phyloP scores from a whole-genome alignment of 2,113 vertebrate species.

The Ophthalmolycus amberensis region DNA sequence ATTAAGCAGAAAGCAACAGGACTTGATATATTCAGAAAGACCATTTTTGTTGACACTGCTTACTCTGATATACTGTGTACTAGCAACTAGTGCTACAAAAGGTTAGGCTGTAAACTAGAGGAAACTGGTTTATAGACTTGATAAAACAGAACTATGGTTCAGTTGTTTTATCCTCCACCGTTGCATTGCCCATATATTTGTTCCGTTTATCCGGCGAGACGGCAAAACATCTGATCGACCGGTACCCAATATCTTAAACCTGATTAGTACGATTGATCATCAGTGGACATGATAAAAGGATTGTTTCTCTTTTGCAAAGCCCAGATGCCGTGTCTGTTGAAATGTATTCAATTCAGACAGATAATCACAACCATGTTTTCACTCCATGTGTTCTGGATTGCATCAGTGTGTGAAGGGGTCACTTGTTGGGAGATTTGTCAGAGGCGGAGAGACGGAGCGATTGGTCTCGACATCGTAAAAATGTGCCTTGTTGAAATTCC shows the following conservation, averaged over 20 bases:
- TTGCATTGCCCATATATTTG: not conserved
- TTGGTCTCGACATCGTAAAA: not conserved
- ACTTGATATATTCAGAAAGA: conserved; percentile 1
- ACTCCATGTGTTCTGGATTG: not conserved
- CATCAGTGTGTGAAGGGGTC: not conserved
- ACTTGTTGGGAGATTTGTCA: not conserved
- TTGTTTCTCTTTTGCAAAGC: conserved; percentile 21
- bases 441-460: not conserved
- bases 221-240: not conserved
- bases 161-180: conserved; percentile 1
- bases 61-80: not conserved
- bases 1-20: not conserved
- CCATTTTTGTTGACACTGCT: not conserved
- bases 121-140: conserved; percentile 3
- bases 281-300: conserved; percentile 7
- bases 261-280: conserved; percentile 5
- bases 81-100: conserved; percentile 6
- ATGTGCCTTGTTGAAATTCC: not conserved
- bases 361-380: not conserved
- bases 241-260: not conserved
- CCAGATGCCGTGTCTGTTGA: conserved; percentile 30
- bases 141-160: not conserved
- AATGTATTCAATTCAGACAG: conserved; percentile 8
- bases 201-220: not conserved
- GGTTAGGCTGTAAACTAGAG: conserved; percentile 3